A percentile compares a stretch with the other conserved stretches of the same genome.
These are phyloP conservation scores for Aurelia aurita complex sp. Pacific DNA, from an alignment of 30 jellyfish, hydroid and myxozoan genomes.

Conservation along the genomic window DNA sequence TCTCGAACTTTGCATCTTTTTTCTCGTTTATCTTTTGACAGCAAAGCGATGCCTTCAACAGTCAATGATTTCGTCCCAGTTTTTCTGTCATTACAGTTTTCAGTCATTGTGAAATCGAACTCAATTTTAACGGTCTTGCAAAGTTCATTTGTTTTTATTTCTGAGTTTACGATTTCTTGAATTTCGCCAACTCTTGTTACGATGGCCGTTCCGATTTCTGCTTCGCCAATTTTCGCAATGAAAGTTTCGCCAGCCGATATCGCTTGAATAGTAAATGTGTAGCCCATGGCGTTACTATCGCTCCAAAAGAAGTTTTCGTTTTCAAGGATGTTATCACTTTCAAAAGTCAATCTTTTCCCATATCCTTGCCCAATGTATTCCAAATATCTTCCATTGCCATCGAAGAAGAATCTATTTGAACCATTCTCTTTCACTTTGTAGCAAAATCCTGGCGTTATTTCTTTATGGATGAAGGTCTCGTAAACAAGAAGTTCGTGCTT, in stretches of 20 bases:
- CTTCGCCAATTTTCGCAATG: conserved; percentile 22
- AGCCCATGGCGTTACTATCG: conserved; percentile 72
- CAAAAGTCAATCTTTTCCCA: conserved; percentile 77
- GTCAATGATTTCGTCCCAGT: background rate
- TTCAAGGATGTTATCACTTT: conserved; percentile 49
- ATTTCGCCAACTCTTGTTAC: conserved; percentile 35
- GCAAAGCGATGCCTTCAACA: conserved; percentile 32
- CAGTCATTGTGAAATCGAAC: conserved; percentile 40
- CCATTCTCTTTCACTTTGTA: conserved; percentile 70
- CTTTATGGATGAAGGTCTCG: conserved; percentile 40
- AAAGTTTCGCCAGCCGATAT: conserved; percentile 51
- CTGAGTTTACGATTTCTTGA: conserved; percentile 52
- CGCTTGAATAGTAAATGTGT: conserved; percentile 60
- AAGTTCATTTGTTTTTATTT: background rate
- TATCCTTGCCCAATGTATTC: conserved; percentile 77
- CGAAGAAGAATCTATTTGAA: conserved; percentile 45
- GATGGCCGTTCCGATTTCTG: conserved; percentile 36
- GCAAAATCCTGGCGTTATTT: conserved; percentile 74
- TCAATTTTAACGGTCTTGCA: conserved; percentile 56
- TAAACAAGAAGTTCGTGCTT: conserved; percentile 56
- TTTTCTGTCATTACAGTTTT: background rate
- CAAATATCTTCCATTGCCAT: conserved; percentile 51
- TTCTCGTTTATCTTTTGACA: conserved; percentile 29
- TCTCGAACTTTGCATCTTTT: conserved; percentile 22
- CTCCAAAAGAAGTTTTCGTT: conserved; percentile 82